These are phyloP conservation scores for Nestor notabilis DNA, from an alignment of 2,113 vertebrate genomes.

Conservation along the genomic window DNA sequence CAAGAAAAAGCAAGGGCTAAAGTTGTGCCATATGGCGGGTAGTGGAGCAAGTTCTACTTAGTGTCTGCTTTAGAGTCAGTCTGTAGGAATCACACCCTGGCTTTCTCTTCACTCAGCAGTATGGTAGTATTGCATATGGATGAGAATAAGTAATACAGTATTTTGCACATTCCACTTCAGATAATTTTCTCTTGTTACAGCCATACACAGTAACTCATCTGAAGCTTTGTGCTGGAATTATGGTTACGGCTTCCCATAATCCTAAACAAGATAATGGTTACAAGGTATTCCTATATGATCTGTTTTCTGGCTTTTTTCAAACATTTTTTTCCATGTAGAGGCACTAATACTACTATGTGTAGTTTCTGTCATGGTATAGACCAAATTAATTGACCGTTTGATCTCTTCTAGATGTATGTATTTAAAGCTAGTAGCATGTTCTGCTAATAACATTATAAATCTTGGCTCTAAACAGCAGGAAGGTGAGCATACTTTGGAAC, in stretches of 20 bases:
- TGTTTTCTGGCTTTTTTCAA: not conserved
- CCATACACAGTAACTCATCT: conserved; percentile 90
- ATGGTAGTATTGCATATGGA: not conserved
- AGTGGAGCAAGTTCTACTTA: not conserved
- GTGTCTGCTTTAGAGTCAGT: not conserved
- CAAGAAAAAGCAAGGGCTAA: not conserved
- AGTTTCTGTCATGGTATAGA: not conserved
- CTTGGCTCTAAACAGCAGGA: not conserved
- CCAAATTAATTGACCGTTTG: not conserved
- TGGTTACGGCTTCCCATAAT: conserved; percentile 97
- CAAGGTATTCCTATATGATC: conserved; percentile 80
- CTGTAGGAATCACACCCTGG: not conserved
- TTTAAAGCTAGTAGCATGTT: not conserved
- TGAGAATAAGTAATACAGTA: not conserved
- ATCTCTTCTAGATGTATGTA: not conserved
- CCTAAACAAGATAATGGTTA: conserved; percentile 98
- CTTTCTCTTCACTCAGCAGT: not conserved
- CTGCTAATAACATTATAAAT: not conserved
- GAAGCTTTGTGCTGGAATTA: conserved; percentile 92
- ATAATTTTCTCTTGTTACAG: conserved; percentile 69
- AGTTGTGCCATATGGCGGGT: not conserved
- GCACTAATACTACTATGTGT: not conserved
- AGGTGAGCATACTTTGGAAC: not conserved
- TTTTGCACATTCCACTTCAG: not conserved
- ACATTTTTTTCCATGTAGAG: not conserved